Conservation (phyloP, 2,113 vertebrate species). For the Triplophysa tibetana region DNA sequence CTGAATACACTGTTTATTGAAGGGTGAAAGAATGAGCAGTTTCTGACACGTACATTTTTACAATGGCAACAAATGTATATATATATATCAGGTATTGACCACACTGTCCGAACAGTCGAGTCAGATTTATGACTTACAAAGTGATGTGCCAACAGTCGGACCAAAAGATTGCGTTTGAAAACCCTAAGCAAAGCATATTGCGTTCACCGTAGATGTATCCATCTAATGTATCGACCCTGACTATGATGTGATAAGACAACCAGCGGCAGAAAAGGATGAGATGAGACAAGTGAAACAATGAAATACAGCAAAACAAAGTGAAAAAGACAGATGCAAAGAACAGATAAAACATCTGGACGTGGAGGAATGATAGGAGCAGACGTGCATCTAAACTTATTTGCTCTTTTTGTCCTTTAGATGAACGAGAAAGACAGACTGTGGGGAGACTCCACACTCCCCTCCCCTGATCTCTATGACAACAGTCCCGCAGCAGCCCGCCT, state of each 20-base stretch:
- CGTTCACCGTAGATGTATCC: neutral
- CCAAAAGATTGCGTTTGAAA: too few relatives aligned
- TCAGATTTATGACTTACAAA: too few relatives aligned
- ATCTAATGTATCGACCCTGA: neutral
- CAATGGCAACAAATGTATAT: too few relatives aligned
- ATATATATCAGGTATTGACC: too few relatives aligned
- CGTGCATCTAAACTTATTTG: conserved; percentile 7
- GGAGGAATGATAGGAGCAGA: conserved; percentile 35
- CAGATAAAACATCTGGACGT: conserved; percentile 19
- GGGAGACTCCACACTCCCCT: conserved; percentile 54
- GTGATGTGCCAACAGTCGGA: too few relatives aligned
- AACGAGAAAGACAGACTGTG: conserved; percentile 59
- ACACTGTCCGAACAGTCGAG: too few relatives aligned
- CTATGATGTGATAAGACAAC: neutral
- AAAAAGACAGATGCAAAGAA: conserved; percentile 24
- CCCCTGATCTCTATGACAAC: conserved; percentile 46
- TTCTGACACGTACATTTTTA: too few relatives aligned
- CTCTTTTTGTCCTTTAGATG: conserved; percentile 48
- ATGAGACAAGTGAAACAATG: neutral
- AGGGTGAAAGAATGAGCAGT: too few relatives aligned
- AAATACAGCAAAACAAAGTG: neutral
- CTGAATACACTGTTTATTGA: too few relatives aligned
- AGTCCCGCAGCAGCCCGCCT: conserved; percentile 8
- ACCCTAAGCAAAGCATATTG: too few relatives aligned
- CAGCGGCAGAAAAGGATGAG: conserved; percentile 22